Evolutionary conservation across 2,797 vertebrate genomes (phyloP), one percentile per base, ranked within the genome.

Genomic region (Pogoniulus pusillus): DNA sequence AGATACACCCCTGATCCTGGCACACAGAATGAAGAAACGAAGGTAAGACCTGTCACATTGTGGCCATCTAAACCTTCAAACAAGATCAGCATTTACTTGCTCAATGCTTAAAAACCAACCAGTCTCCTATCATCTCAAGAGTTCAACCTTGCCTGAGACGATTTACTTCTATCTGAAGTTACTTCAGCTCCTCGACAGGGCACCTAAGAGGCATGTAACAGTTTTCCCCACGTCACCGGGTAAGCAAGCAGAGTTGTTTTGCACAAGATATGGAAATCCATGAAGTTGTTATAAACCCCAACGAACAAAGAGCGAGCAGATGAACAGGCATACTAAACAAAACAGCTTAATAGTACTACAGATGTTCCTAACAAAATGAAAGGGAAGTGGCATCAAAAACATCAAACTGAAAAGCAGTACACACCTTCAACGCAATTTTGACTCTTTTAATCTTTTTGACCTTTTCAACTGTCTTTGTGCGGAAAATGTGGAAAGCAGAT

Each of bases 381-480:
- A 96, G 97, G 97, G 95, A 96, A 95, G 97, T 89, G 91, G 98
- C 96, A 96, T 96, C 97, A 89, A 94, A 87, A 97, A 97, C 93
- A 96, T 92, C 97, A 96, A 98, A 97, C 98, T 96, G 95, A 98
- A 98, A 97, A 98, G 97, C 98, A 98, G 99, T 99, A 99, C 99
- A 99, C 99, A 99, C 99, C 99, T 99, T 99, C 93, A 99, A 98
- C 95, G 99, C 99, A 99, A 99, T 99, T 99, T 99, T 99, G 98
- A 99, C 98, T 98, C 99, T 99, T 98, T 99, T 99, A 98, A 99
- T 98, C 99, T 99, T 99, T 99, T 99, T 99, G 98, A 99, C 98
- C 98, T 99, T 99, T 99, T 99, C 99, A 99, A 99, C 97, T 99
- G 99, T 99, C 99, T 99, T 99, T 99, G 98, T 97, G 98, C 97